Evolutionary conservation across 2,888 invertebrate genomes (phyloP).

Genomic region (Elysia crispata): DNA sequence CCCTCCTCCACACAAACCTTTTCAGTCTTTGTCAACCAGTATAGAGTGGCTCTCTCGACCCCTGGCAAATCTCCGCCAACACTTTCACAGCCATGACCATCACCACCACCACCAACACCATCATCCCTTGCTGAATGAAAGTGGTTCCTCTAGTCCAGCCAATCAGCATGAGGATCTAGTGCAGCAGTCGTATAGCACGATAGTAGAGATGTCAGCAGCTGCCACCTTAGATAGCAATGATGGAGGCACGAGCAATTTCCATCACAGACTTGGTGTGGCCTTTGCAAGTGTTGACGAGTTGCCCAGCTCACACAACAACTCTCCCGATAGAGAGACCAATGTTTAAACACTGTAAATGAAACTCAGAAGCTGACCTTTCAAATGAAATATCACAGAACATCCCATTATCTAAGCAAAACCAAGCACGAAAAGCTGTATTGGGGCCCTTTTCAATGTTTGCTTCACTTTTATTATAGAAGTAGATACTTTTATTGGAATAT

Average conservation of each 20-base stretch:
- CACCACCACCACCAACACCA: background rate
- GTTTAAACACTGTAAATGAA: constrained; percentile 16
- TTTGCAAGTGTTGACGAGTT: constrained; percentile 44
- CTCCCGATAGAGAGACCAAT: constrained; percentile 45
- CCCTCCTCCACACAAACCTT: constrained; percentile 19
- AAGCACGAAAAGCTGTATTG: too few relatives aligned
- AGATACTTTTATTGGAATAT: too few relatives aligned
- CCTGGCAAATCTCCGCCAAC: constrained; percentile 34
- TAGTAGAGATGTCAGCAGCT: constrained; percentile 40
- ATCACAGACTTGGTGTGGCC: constrained; percentile 30
- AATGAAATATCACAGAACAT: too few relatives aligned
- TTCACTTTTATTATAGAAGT: too few relatives aligned
- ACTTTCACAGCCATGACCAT: constrained; percentile 23
- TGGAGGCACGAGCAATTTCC: constrained; percentile 14
- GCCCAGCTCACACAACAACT: constrained; percentile 24
- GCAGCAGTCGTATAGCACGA: constrained; percentile 42
- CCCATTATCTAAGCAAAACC: too few relatives aligned
- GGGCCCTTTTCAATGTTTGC: too few relatives aligned
- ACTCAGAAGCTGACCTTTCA: background rate
- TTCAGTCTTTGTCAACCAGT: constrained; percentile 43
- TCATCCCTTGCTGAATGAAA: background rate
- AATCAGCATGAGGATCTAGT: constrained; percentile 36
- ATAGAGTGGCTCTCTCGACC: constrained; percentile 51
- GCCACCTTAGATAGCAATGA: background rate
- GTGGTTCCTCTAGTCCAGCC: background rate